These are phyloP conservation scores for Chiridota heheva DNA, from an alignment of 35 echinoderm and acorn worm species.

Conservation along the genomic window DNA sequence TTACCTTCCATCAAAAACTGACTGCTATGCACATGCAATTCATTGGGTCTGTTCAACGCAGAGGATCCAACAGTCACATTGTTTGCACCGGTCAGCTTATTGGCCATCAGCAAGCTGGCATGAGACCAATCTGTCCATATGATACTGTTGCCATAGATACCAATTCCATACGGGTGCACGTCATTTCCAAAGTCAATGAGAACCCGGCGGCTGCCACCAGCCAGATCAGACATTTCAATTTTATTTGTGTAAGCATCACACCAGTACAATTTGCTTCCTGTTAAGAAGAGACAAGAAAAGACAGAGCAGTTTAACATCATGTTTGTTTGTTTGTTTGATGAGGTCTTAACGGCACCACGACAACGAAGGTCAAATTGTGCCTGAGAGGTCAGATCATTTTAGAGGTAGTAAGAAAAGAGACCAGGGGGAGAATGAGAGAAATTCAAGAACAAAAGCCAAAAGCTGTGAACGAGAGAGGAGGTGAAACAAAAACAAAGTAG, in stretches of 20 bases:
- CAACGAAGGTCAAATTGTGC: too few relatives aligned
- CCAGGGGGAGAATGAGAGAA: too few relatives aligned
- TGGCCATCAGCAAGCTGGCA: slow-evolving; percentile 16
- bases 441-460: too few relatives aligned
- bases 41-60: background rate
- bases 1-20: background rate
- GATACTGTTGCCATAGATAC: background rate
- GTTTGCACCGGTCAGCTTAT: slow-evolving; percentile 4
- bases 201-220: background rate
- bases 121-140: slow-evolving; percentile 29
- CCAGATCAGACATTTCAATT: slow-evolving; percentile 10
- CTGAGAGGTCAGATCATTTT: too few relatives aligned
- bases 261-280: slow-evolving; percentile 29
- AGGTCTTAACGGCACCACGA: too few relatives aligned
- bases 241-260: background rate
- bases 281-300: background rate
- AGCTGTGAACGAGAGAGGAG: too few relatives aligned
- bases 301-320: background rate
- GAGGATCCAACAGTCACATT: background rate
- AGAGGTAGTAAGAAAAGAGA: too few relatives aligned
- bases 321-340: too few relatives aligned
- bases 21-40: slow-evolving; percentile 17
- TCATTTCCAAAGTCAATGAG: background rate
- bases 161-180: slow-evolving; percentile 24
- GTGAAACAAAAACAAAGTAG: too few relatives aligned